Base-by-base conservation (phyloP, 2,888 invertebrate species). In the Drosophila greeni region DNA sequence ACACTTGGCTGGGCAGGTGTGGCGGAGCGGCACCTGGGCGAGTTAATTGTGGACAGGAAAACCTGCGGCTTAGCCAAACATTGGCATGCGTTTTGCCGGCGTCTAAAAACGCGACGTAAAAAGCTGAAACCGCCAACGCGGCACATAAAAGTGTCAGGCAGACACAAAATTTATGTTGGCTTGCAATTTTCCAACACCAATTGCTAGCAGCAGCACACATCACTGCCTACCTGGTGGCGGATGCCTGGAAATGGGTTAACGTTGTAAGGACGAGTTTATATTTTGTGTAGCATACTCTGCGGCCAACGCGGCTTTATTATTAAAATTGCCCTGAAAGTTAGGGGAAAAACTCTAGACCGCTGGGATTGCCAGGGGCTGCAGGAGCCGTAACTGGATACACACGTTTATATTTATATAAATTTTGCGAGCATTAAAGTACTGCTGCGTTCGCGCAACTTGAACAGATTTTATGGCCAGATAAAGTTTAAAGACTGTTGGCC, bases 101-200 rank as follows among this genome's bases (percentile, higher is more conserved):
- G 55, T 58, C 58, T 59, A 61, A 64, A 77, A 69, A 47, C 40
- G 68, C 61, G 65, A 60, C 51, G 51, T 72, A 66, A 76, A 73
- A 53, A 69, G 59, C 23, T 53, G 64, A 74, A 78, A 77, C 59
- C 70, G 51, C 47, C 68, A 58, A 65, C 73, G 75, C 67, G 64
- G 74, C 73, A 73, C 66, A 74, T 74, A 70, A 78, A 69, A 76
- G 68, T 76, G 74, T 76, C 71, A 70, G 71, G 60, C 57, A 66
- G 64, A 55, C 73, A 73, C 66, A 72, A 72, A 69, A 79, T 74
- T 79, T 76, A 75, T 73, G 71, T 56, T 69, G 68, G 51, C 74
- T 72, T 78, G 78, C 66, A 55, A 66, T 67, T 64, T 62, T 69
- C 42, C 33, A 39, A 60, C 48, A 52, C 45, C 53, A 20, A 31